Evolutionary conservation across 2,113 vertebrate species (phyloP).

Genomic region (Clupea harengus): DNA sequence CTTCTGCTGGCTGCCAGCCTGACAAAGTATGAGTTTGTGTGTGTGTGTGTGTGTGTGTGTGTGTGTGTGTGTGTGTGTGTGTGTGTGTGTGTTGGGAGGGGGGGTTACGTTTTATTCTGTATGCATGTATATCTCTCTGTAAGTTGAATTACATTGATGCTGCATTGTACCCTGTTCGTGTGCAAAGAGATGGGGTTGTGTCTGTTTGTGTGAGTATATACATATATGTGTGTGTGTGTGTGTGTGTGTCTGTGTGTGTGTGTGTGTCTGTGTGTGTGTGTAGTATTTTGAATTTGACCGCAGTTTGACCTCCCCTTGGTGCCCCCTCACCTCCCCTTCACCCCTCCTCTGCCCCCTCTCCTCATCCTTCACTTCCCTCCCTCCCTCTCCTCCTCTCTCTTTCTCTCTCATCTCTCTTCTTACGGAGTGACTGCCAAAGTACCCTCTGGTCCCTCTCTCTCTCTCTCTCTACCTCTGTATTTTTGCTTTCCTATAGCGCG

Average conservation of each 20-base stretch:
- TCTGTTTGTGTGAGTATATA: constrained; percentile 20
- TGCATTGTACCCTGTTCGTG: too few species aligned
- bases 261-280: constrained; percentile 10
- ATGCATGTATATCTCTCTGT: neutral
- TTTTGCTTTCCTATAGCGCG: too few species aligned
- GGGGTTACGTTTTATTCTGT: constrained; percentile 38
- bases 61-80: neutral
- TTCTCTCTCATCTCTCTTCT: too few species aligned
- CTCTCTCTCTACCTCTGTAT: neutral
- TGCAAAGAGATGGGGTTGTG: neutral
- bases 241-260: constrained; percentile 28
- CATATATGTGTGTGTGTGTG: constrained; percentile 30
- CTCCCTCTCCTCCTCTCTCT: constrained; percentile 23
- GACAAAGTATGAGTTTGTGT: constrained; percentile 31
- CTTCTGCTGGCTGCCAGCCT: constrained; percentile 45
- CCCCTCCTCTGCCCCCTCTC: constrained; percentile 74
- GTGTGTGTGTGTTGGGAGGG: constrained; percentile 34
- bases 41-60: neutral
- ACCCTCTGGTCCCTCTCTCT: neutral
- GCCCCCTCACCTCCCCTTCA: constrained; percentile 74
- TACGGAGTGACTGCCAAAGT: neutral
- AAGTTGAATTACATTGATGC: too few species aligned
- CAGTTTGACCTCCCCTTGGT: constrained; percentile 64
- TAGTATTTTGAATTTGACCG: constrained; percentile 70
- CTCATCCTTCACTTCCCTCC: constrained; percentile 67